Conservation (phyloP, 2,113 vertebrate genomes). For the Morphnarchus princeps region DNA sequence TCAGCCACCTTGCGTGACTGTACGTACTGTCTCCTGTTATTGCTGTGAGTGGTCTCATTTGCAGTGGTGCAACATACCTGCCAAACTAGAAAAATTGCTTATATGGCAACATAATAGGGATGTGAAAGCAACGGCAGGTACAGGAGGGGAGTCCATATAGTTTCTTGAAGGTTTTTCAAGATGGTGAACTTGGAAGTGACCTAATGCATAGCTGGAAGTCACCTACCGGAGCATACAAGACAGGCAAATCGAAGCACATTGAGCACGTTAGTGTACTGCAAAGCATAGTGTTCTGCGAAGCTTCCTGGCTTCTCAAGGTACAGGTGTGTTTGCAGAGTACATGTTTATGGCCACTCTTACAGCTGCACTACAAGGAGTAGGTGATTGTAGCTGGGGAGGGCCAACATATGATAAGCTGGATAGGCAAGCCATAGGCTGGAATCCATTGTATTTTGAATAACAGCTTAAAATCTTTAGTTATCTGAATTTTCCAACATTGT, state of each 20-base stretch:
- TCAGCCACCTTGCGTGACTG: neutral
- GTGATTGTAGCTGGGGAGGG: neutral
- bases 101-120: neutral
- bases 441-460: neutral
- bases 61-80: neutral
- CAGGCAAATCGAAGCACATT: neutral
- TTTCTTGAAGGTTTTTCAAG: neutral
- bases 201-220: neutral
- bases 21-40: neutral
- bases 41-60: neutral
- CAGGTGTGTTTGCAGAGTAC: neutral
- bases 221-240: neutral
- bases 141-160: fast-evolving
- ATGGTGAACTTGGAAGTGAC: neutral
- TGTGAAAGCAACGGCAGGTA: neutral
- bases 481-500: neutral
- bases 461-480: neutral
- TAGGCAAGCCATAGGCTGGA: neutral
- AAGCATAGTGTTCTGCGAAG: neutral
- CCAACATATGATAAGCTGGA: neutral
- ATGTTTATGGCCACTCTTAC: neutral
- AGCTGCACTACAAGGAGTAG: neutral
- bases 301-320: neutral
- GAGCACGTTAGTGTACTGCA: neutral
- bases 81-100: neutral